Evolutionary conservation across 2,888 invertebrate species (phyloP).

Genomic region (Arge pagana): DNA sequence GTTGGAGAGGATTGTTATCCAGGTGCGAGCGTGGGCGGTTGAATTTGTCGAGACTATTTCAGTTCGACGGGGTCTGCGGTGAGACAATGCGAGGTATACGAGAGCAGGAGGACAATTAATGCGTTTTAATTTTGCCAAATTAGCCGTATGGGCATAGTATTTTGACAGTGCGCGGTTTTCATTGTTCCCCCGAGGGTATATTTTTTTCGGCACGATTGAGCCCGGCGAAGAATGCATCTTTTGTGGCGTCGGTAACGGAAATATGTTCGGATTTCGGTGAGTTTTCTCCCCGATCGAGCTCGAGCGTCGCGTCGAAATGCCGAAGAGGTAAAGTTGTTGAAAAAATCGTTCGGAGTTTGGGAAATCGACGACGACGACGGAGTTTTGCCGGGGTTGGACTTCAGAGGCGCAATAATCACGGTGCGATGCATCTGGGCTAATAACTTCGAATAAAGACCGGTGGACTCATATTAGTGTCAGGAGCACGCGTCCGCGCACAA

Average conservation of each 20-base stretch:
- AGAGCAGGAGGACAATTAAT: neutral
- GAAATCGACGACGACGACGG: no score
- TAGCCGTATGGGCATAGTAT: conserved; percentile 55
- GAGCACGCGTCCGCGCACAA: conserved; percentile 55
- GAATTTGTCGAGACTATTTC: no score
- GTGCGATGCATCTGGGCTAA: no score
- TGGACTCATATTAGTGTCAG: conserved; percentile 58
- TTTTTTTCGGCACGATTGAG: neutral
- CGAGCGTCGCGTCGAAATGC: conserved; percentile 35
- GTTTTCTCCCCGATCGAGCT: conserved; percentile 31
- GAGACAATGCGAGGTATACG: neutral
- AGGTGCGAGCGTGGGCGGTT: no score
- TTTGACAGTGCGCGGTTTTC: conserved; percentile 46
- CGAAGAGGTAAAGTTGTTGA: no score
- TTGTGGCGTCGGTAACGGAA: conserved; percentile 36
- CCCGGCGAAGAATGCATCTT: conserved; percentile 20
- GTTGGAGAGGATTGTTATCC: no score
- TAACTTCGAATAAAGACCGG: conserved; percentile 58
- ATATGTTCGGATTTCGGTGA: no score
- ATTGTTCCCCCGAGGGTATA: neutral
- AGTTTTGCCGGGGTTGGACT: conserved; percentile 28
- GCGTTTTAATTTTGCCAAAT: conserved; percentile 50
- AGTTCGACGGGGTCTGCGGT: no score
- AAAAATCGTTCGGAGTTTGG: no score
- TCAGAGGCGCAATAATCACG: no score